Conservation (phyloP, 2,888 invertebrate genomes). For the Neoitamus cyanurus region DNA sequence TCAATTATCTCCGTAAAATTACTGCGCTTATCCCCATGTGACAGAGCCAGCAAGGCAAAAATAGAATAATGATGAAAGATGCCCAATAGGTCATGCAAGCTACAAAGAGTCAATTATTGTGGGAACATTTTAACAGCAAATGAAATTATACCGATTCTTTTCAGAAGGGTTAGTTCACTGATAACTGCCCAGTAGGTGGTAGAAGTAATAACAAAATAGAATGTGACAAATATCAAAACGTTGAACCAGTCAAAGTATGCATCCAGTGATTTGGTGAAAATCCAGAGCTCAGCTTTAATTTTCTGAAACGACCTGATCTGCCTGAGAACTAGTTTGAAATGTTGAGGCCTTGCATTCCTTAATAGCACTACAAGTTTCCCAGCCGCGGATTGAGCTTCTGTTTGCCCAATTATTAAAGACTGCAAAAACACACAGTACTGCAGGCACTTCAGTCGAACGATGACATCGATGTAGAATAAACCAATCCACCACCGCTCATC, state of each 20-base stretch:
- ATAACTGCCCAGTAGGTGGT: not conserved
- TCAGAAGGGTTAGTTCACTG: accelerated
- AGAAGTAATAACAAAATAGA: not conserved
- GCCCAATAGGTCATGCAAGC: no score
- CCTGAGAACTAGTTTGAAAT: not conserved
- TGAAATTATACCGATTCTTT: not conserved
- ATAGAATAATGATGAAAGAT: not conserved
- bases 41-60: not conserved
- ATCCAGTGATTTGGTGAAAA: not conserved
- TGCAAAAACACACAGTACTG: not conserved
- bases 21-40: not conserved
- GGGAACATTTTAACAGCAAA: no score
- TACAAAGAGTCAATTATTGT: no score
- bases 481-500: not conserved
- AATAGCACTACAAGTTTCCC: not conserved
- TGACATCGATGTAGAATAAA: not conserved
- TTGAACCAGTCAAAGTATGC: not conserved
- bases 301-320: not conserved
- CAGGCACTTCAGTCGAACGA: not conserved
- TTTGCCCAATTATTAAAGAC: not conserved
- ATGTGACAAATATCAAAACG: not conserved
- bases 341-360: not conserved
- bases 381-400: not conserved
- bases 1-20: no score
- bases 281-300: not conserved